Evolutionary conservation across 2,797 vertebrate species (phyloP).

Genomic region (Margarornis squamiger): DNA sequence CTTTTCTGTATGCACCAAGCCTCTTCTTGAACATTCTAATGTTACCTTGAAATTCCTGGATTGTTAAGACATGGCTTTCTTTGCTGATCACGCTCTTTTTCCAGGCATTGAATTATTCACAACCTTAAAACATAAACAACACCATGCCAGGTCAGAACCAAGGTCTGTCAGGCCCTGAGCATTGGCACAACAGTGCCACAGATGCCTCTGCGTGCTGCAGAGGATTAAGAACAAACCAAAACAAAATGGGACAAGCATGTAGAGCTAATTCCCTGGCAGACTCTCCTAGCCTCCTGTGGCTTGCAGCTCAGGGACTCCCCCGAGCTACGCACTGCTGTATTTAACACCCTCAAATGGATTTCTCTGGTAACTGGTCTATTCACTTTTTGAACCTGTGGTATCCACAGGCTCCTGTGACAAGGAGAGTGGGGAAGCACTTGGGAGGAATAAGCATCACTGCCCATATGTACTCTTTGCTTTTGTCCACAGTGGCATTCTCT

Average conservation of each 20-base stretch:
- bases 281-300: background rate
- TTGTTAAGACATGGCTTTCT: background rate
- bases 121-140: background rate
- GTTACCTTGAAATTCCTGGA: background rate
- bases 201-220: background rate
- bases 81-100: background rate
- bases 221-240: background rate
- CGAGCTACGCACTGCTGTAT: background rate
- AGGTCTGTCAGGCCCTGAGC: background rate
- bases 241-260: fast-evolving
- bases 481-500: conserved; percentile 87
- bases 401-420: background rate
- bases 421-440: background rate
- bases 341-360: background rate
- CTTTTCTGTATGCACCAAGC: background rate
- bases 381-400: background rate
- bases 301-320: background rate
- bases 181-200: background rate
- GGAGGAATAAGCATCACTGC: background rate
- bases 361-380: background rate
- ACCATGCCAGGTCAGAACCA: background rate
- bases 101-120: background rate
- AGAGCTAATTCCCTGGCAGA: background rate
- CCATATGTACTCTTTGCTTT: background rate
- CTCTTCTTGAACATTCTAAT: background rate